phyloP scores from a whole-genome alignment of 2,797 vertebrate species.

The Falco concolor region DNA sequence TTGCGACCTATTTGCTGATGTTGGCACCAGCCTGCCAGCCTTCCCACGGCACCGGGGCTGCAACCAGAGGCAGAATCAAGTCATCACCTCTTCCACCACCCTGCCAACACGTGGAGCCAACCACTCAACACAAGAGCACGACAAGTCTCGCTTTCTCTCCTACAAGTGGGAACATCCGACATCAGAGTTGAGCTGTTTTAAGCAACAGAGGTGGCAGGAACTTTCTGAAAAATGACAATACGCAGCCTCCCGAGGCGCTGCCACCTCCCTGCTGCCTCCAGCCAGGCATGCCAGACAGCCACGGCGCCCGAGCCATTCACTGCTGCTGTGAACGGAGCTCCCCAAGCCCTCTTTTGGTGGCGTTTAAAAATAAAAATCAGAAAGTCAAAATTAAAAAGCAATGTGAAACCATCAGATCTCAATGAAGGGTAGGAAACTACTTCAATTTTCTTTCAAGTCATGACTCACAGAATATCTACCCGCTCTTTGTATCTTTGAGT shows the following conservation, averaged over 20 bases:
- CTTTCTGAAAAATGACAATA: not conserved
- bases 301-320: not conserved
- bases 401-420: not conserved
- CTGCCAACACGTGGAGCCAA: not conserved
- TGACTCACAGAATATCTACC: not conserved
- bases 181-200: not conserved
- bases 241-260: not conserved
- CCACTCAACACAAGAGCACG: not conserved
- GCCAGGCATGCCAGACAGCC: not conserved
- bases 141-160: not conserved
- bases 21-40: not conserved
- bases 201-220: not conserved
- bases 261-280: not conserved
- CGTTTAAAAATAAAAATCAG: not conserved
- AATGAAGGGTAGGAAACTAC: not conserved
- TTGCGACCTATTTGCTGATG: not conserved
- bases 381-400: not conserved
- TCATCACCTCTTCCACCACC: not conserved
- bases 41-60: not conserved
- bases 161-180: not conserved
- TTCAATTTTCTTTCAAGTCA: not conserved
- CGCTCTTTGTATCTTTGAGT: not conserved
- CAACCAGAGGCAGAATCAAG: not conserved
- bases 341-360: not conserved
- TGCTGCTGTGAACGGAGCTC: not conserved